A percentile compares a stretch with the other conserved stretches of the same genome.
These are phyloP conservation scores for Himalopsyche japonica DNA, from an alignment of 2,888 invertebrate species.

Conservation along the genomic window DNA sequence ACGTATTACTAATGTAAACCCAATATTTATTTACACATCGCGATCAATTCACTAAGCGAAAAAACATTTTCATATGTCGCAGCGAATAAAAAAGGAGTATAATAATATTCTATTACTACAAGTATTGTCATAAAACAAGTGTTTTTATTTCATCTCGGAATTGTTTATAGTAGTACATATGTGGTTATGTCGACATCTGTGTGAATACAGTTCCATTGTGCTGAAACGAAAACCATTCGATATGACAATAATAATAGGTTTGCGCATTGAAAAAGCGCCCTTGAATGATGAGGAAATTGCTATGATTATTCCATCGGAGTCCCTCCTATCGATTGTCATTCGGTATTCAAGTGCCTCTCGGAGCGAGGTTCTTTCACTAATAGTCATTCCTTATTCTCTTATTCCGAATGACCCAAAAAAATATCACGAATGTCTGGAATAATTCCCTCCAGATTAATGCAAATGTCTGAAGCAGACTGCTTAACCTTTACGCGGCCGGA, in stretches of 20 bases:
- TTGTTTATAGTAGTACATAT: no score
- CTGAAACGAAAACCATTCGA: background rate
- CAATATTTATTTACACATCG: no score
- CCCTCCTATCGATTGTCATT: background rate
- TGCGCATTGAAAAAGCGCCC: background rate
- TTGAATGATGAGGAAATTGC: background rate
- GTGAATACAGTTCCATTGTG: background rate
- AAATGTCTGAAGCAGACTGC: background rate
- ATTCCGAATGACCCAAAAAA: background rate
- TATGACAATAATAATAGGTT: background rate
- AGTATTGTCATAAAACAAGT: no score
- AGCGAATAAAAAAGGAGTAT: no score
- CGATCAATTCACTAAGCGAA: no score
- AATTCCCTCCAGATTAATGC: background rate
- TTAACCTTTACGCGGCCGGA: background rate
- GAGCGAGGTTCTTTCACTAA: background rate
- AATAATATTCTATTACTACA: no score
- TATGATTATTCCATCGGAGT: background rate
- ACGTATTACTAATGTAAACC: no score
- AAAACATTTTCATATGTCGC: no score
- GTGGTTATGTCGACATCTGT: no score
- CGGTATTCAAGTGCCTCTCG: background rate
- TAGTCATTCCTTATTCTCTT: background rate
- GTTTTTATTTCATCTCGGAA: no score
- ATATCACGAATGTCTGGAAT: background rate